These are phyloP conservation scores for Clarias laeviceps DNA, from an alignment of 2,797 vertebrate species.

Conservation along the genomic window DNA sequence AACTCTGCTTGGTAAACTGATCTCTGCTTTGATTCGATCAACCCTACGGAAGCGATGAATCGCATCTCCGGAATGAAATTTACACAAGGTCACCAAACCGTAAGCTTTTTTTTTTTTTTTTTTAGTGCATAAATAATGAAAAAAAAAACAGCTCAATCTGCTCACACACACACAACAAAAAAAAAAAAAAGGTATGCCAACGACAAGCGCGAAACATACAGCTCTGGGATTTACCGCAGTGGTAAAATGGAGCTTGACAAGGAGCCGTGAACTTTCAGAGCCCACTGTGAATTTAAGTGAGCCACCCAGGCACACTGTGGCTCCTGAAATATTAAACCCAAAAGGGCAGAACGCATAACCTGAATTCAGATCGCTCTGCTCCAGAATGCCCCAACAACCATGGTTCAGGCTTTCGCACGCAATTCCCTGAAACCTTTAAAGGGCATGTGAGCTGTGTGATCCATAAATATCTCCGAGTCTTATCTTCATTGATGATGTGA, in stretches of 20 bases:
- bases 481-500: slow-evolving; percentile 27
- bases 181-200: background rate
- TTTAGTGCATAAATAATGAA: slow-evolving; percentile 9
- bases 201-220: background rate
- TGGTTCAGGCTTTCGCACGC: slow-evolving; percentile 17
- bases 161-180: background rate
- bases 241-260: slow-evolving; percentile 31
- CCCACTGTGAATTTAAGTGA: slow-evolving; percentile 28
- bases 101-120: background rate
- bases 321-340: slow-evolving; percentile 37
- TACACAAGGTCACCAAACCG: slow-evolving; percentile 1
- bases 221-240: slow-evolving; percentile 1
- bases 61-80: background rate
- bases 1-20: background rate
- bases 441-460: slow-evolving; percentile 27
- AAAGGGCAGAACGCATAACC: slow-evolving; percentile 39
- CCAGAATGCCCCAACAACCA: background rate
- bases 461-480: slow-evolving; percentile 19
- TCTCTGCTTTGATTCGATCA: background rate
- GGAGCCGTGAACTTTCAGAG: slow-evolving; percentile 32
- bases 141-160: background rate
- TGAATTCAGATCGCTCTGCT: slow-evolving; percentile 29
- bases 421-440: slow-evolving; percentile 36
- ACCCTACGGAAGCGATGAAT: background rate
- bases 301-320: background rate